These are phyloP conservation scores for Monodelphis domestica DNA, from an alignment of 2,797 vertebrate genomes.

Conservation along the genomic window DNA sequence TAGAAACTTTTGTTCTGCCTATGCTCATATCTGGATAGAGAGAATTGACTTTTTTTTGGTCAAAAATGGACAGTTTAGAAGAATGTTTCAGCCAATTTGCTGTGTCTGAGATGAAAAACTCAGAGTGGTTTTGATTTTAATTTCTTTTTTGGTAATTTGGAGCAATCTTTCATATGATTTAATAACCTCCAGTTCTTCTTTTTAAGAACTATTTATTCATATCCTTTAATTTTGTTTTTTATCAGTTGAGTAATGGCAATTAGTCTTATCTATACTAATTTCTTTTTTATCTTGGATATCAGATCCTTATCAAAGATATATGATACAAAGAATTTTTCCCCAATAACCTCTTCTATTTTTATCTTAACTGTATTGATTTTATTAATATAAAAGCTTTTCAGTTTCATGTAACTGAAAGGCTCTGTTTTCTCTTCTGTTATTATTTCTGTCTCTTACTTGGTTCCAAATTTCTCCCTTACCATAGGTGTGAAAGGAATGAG, in stretches of 20 bases:
- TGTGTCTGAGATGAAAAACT: background rate
- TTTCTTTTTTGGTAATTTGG: background rate
- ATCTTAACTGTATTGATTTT: background rate
- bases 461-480: background rate
- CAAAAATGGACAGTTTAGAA: background rate
- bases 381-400: background rate
- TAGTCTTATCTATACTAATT: background rate
- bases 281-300: background rate
- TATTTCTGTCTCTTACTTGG: background rate
- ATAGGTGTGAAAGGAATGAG: background rate
- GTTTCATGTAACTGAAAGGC: background rate
- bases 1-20: background rate
- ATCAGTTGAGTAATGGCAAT: background rate
- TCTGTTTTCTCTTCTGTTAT: background rate
- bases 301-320: background rate
- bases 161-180: background rate
- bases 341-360: background rate
- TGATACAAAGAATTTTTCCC: background rate
- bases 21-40: background rate
- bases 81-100: background rate
- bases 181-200: background rate
- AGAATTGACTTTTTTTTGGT: background rate
- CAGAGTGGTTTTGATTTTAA: background rate
- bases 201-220: background rate
- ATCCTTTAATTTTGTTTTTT: background rate